phyloP scores from a whole-genome alignment of 2,888 invertebrate genomes.

The Sarcophaga variegata region DNA sequence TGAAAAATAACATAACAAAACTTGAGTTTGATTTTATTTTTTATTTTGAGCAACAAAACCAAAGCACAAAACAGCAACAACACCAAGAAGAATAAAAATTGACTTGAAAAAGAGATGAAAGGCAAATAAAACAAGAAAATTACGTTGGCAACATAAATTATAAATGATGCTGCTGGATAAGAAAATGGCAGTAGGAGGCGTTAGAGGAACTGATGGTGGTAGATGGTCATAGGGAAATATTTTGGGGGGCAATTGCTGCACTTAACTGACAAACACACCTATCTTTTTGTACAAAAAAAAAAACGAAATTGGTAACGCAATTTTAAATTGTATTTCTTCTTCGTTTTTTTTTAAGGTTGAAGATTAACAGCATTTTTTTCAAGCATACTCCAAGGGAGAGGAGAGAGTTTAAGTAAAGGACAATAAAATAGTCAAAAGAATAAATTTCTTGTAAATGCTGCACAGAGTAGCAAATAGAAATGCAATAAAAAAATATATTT shows the following conservation, averaged over 20 bases:
- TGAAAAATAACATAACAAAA: slow-evolving; percentile 56
- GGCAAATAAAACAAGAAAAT: background rate
- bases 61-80: slow-evolving; percentile 14
- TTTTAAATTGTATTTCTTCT: background rate
- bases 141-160: slow-evolving; percentile 61
- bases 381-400: background rate
- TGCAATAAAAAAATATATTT: too few relatives aligned
- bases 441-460: too few relatives aligned
- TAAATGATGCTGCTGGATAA: slow-evolving; percentile 53
- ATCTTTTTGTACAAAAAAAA: slow-evolving; percentile 37
- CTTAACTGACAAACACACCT: slow-evolving; percentile 57
- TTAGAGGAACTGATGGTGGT: slow-evolving; percentile 1
- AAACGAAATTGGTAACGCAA: slow-evolving; percentile 14
- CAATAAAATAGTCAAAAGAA: background rate
- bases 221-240: slow-evolving; percentile 6
- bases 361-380: slow-evolving; percentile 31
- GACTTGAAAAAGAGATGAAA: background rate
- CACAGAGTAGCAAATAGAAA: too few relatives aligned
- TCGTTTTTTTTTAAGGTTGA: background rate
- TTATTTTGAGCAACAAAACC: slow-evolving; percentile 42
- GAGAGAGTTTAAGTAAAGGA: background rate
- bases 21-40: slow-evolving; percentile 38
- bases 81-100: slow-evolving; percentile 7
- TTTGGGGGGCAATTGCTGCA: slow-evolving; percentile 36
- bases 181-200: slow-evolving; percentile 12